These are phyloP conservation scores for Centruroides sculpturatus DNA, from an alignment of 1,140 invertebrate genomes.

Conservation along the genomic window DNA sequence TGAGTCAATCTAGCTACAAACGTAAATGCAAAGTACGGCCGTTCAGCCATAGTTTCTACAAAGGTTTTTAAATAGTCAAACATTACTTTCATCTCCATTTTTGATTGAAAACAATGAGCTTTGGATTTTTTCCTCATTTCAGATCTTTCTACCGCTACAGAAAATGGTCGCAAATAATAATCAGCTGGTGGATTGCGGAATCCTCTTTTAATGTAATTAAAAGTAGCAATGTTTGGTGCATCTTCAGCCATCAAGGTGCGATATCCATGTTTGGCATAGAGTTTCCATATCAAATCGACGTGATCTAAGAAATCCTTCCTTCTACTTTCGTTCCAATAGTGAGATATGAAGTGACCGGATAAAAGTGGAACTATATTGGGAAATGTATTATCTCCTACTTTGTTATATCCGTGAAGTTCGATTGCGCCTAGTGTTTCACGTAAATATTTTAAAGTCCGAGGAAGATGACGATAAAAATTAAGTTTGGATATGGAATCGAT, in stretches of 20 bases:
- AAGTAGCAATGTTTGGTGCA: constrained; percentile 32
- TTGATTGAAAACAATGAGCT: constrained; percentile 11
- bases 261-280: constrained; percentile 32
- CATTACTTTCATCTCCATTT: constrained; percentile 11
- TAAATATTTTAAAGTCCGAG: constrained; percentile 28
- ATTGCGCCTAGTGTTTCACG: constrained; percentile 44
- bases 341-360: constrained; percentile 17
- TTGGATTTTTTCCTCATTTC: constrained; percentile 4
- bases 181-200: constrained; percentile 33
- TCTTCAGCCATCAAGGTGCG: constrained; percentile 38
- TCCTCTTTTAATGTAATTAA: constrained; percentile 34
- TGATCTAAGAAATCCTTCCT: constrained; percentile 25
- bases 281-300: constrained; percentile 36
- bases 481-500: constrained; percentile 23
- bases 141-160: constrained; percentile 14
- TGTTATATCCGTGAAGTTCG: constrained; percentile 23
- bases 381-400: constrained; percentile 27
- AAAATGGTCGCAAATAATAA: constrained; percentile 33
- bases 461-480: constrained; percentile 25
- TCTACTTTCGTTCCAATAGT: constrained; percentile 16
- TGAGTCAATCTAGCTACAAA: constrained; percentile 27
- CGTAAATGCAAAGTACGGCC: constrained; percentile 25
- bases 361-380: constrained; percentile 25
- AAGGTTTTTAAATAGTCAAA: constrained; percentile 12
- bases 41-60: constrained; percentile 6